These are phyloP conservation scores for Pristionchus entomophagus DNA, from an alignment of 2,888 invertebrate species.

Conservation along the genomic window DNA sequence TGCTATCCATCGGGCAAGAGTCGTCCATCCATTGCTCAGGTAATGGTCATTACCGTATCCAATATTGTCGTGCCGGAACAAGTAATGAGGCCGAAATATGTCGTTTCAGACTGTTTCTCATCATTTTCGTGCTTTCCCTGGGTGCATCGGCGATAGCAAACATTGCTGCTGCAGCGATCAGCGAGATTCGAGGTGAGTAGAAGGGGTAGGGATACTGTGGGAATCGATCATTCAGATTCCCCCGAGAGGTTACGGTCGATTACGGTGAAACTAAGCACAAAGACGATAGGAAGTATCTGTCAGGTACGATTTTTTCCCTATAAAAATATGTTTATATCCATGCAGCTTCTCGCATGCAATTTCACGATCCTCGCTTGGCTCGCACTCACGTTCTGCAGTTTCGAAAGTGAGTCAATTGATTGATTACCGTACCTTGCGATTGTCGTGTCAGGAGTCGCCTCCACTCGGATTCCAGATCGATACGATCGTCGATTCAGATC, in stretches of 20 bases:
- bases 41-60: neutral
- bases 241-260: neutral
- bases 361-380: neutral
- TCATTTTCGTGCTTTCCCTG: neutral
- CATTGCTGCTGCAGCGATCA: neutral
- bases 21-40: conserved; percentile 24
- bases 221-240: neutral
- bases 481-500: neutral
- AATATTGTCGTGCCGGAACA: neutral
- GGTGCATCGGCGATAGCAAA: neutral
- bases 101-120: neutral
- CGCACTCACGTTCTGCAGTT: conserved; percentile 1
- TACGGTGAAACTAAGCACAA: neutral
- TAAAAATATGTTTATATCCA: neutral
- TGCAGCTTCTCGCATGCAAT: neutral
- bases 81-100: neutral
- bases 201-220: neutral
- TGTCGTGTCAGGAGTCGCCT: neutral
- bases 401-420: neutral
- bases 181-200: neutral
- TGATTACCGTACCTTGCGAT: neutral
- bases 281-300: neutral
- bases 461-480: conserved; percentile 24
- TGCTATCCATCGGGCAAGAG: neutral
- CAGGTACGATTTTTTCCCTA: neutral